Evolutionary conservation across 2,888 invertebrate genomes (phyloP), one percentile per base, ranked within the genome.

Genomic region (Ganaspis brasiliensis): DNA sequence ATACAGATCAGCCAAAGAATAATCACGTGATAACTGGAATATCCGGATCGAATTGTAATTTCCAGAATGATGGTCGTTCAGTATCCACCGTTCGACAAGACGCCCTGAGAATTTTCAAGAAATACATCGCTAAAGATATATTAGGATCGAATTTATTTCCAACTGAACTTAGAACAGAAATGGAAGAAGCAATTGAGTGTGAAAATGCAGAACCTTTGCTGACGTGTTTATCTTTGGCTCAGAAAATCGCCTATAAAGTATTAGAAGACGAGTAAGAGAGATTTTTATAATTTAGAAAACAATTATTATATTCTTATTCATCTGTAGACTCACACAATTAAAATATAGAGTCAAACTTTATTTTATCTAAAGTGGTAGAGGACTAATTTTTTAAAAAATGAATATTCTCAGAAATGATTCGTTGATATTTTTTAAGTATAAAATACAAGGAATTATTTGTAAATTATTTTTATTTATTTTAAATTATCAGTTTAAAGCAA

Each of bases 21-120:
- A 87, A 81, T 82, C 83, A 83, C 78, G 77, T 76, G 67, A 82
- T 67, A 26, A 67, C 4, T 24, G 45, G 19, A 3, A n/a, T 5
- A 10, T n/a, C 40, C 24, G 24, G 24, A 67, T 67, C 24, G n/a
- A 67, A 67, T 67, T 45, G 24, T 45, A 45, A 26, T 24, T 45
- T 45, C 10, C 45, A 67, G 24, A 45, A 67, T 24, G 40, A 24
- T 21, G 14, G n/a, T 67, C 40, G 74, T 1, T 83, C 84, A 77
- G 74, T 74, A 73, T 87, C 87, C 14, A 89, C 86, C 37, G 82
- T 85, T 12, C 84, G 80, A 57, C 89, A 95, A 76, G 93, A 93
- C 89, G 96, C 96, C 75, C 93, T 96, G 82, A 93, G 93, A 84
- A 95, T 97, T 88, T 96, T 96, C 89, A 95, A 95, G 86, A 95